phyloP scores from a whole-genome alignment of 2,113 vertebrate species.

The Oncorhynchus keta region DNA sequence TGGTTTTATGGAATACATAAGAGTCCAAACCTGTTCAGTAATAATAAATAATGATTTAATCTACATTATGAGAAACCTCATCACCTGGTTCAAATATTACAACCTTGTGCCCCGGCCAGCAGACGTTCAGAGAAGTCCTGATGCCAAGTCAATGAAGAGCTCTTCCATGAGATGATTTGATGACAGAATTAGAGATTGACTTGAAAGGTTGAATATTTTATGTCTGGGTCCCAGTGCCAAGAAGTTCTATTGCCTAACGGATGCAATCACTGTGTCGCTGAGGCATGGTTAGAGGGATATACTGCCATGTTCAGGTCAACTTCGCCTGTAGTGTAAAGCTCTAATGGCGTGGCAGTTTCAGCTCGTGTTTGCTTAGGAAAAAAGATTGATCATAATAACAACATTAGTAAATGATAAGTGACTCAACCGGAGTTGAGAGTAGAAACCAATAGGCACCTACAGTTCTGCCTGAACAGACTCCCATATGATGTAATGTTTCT shows the following conservation, averaged over 20 bases:
- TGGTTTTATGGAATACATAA: constrained; percentile 25
- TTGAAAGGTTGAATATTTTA: constrained; percentile 51
- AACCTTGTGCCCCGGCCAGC: constrained; percentile 38
- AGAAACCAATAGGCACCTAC: constrained; percentile 48
- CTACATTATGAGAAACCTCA: constrained; percentile 61
- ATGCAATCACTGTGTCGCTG: constrained; percentile 45
- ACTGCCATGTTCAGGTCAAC: background rate
- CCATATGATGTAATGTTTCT: constrained; percentile 71
- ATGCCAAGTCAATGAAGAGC: constrained; percentile 60
- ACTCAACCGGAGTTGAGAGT: constrained; percentile 53
- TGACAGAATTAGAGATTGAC: constrained; percentile 60
- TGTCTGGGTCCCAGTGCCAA: constrained; percentile 54
- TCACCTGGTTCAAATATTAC: constrained; percentile 61
- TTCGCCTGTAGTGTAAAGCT: background rate
- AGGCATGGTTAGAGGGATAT: background rate
- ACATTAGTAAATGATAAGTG: constrained; percentile 57
- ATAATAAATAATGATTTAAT: constrained; percentile 67
- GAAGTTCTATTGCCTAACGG: constrained; percentile 47
- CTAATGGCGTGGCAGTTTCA: background rate
- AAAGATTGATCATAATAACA: constrained; percentile 39
- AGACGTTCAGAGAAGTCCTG: constrained; percentile 34
- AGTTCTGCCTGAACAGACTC: constrained; percentile 42
- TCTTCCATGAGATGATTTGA: constrained; percentile 47
- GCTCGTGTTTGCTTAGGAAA: background rate
- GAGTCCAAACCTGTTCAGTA: constrained; percentile 32